Evolutionary conservation across 1,140 invertebrate species (phyloP).

Genomic region (Drosophila sp.): DNA sequence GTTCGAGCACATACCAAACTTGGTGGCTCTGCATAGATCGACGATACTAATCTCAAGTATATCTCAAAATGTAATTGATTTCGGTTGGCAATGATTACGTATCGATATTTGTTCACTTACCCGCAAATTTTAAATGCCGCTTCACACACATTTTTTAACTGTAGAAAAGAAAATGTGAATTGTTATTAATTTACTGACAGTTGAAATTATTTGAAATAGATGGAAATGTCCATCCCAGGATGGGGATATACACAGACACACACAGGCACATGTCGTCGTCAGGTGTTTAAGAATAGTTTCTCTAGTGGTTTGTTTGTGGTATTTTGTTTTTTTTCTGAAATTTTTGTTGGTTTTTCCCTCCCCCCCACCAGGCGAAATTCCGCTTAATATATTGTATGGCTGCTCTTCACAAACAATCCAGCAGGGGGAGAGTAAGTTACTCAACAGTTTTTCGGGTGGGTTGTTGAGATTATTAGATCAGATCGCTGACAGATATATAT

Average conservation of each 20-base stretch:
- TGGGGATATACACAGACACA: constrained; percentile 13
- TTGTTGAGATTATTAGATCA: constrained; percentile 30
- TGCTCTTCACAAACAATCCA: constrained; percentile 9
- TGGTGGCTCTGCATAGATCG: background rate
- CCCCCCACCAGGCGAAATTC: constrained; percentile 19
- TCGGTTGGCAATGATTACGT: too few relatives aligned
- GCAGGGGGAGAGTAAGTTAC: constrained; percentile 27
- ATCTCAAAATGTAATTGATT: too few relatives aligned
- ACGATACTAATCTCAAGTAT: background rate
- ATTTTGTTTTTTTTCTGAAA: constrained; percentile 41
- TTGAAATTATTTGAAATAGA: background rate
- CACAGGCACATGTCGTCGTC: constrained; percentile 63
- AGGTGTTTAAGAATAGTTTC: constrained; percentile 78
- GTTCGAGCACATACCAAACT: background rate
- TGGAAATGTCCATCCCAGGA: constrained; percentile 22
- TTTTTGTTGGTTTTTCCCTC: background rate
- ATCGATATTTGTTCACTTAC: background rate
- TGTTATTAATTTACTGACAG: too few relatives aligned
- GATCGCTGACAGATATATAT: constrained; percentile 28
- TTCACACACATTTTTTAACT: too few relatives aligned
- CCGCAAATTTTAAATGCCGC: background rate
- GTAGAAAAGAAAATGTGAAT: too few relatives aligned
- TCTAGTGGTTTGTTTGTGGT: constrained; percentile 65
- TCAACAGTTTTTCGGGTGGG: constrained; percentile 31
- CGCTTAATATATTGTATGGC: constrained; percentile 16